Evolutionary conservation across 2,888 invertebrate species (phyloP), one percentile per base, ranked within the genome.

Genomic region (Troglohyphantes excavatus): DNA sequence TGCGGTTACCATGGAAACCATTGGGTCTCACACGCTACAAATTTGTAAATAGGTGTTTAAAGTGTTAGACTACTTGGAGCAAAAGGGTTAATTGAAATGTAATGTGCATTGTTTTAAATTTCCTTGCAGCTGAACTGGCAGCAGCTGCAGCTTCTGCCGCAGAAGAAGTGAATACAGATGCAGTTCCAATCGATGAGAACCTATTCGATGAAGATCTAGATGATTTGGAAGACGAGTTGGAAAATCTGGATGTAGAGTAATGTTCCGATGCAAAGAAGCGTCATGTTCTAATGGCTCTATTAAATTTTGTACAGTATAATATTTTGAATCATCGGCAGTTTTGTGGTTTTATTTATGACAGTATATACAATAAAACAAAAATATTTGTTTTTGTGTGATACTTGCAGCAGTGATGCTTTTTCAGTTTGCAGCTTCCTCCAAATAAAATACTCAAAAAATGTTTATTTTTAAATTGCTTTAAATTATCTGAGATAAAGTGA

Each of bases 181-280:
- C 92, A 9, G 96, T 96, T 63, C 96, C 97, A 79, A 97, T 98
- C 92, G 98, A 98, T 94, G 98, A 98, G 93, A 97, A 97, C 94
- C 95, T 98, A n/a, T 98, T 98, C 95, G 95, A 96, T 27, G 97
- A 94, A 68, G 94, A 97, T 93, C 94, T 97, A 82, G 97, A 96
- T 91, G 96, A 95, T 90, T 93, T 96, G 92, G 96, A 97, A 92
- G 97, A 97, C 92, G 97, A 97, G 93, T 94, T 98, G 90, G 96
- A 97, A 93, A 96, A 96, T 33, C 90, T 93, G 87, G 92, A 92
- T 78, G 89, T 91, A 59, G 89, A 91, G 59, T 84, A 82, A 90
- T 68, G 61, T 19, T 33, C 5, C 13, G 5, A 17, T 53, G 9
- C n/a, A 53, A 53, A 53, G 53, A 43, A 33, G 46, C 53, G 72